Evolutionary conservation across 2,888 invertebrate species (phyloP), one percentile per base, ranked within the genome.

Genomic region (Lycophotia porphyrea): DNA sequence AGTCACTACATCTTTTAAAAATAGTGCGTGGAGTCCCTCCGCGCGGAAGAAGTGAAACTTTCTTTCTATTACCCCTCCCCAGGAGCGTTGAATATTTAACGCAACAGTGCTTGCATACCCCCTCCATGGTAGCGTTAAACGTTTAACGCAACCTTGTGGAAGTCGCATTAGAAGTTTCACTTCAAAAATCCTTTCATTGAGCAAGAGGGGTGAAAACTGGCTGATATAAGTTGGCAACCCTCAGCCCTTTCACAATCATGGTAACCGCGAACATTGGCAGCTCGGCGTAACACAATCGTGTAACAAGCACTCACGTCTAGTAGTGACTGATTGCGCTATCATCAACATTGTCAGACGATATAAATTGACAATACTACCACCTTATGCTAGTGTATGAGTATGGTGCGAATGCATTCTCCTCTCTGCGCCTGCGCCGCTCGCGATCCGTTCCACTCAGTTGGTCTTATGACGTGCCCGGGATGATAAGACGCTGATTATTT

Each of bases 401-500:
- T 47, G 68, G 76, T 63, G 60, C 68, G 55, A 72, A 55, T 66
- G 27, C 27, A 52, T 80, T 78, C 18, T 34, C 67, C 64, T 44
- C 34, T 44, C 34, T 36, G 69, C 61, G 52, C 11, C 34, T 31
- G 61, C 60, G 60, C 8, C 15, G 60, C 49, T 34, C n/a, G 74
- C 49, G n/a, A 58, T 71, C 34, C 58, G 74, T 63, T 61, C 52
- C 71, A 67, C 71, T 70, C 63, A 34, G 42, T 34, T 70, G 66
- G 49, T 24, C 69, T 78, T 49, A 78, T 47, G 63, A 74, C 58
- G 49, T 68, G 55, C 52, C 60, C 31, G 15, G 55, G 65, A 63
- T 78, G 47, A 65, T 71, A 71, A 71, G 34, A 47, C 24, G 71
- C 8, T 65, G 67, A 70, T 60, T 67, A 42, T 74, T 67, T 69